These are phyloP conservation scores for Crotalus horridus DNA, from an alignment of 2,113 vertebrate species.

Conservation along the genomic window DNA sequence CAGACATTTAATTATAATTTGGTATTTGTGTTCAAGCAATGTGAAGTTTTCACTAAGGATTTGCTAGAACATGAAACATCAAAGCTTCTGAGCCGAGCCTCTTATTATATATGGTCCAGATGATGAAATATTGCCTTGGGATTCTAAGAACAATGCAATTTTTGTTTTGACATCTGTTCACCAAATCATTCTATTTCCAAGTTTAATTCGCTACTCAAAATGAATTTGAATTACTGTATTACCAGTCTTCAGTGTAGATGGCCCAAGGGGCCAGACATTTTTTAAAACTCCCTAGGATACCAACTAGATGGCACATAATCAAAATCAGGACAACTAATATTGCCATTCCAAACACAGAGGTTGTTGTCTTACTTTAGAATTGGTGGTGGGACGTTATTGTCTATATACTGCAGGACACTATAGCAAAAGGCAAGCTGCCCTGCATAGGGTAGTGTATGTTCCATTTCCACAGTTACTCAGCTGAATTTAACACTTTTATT, in stretches of 20 bases:
- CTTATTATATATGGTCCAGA: neutral
- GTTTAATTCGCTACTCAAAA: neutral
- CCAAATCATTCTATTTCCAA: neutral
- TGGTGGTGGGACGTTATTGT: neutral
- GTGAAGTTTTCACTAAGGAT: neutral
- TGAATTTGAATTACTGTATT: neutral
- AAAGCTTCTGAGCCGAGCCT: neutral
- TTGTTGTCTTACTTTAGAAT: neutral
- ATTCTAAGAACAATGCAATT: neutral
- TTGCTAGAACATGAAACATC: neutral
- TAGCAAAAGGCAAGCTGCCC: neutral
- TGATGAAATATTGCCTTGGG: neutral
- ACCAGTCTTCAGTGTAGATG: neutral
- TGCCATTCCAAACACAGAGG: neutral
- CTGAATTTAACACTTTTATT: neutral
- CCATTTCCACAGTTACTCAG: neutral
- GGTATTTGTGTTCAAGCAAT: neutral
- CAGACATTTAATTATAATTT: neutral
- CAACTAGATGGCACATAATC: neutral
- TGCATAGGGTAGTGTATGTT: neutral
- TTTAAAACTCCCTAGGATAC: neutral
- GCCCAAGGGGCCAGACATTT: neutral
- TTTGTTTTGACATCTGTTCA: neutral
- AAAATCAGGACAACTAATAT: neutral
- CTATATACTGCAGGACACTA: neutral